A percentile compares a stretch with the other conserved stretches of the same genome.
Evolutionary conservation across 1,140 invertebrate genomes (phyloP).

Genomic region (Bombus difficillimus): DNA sequence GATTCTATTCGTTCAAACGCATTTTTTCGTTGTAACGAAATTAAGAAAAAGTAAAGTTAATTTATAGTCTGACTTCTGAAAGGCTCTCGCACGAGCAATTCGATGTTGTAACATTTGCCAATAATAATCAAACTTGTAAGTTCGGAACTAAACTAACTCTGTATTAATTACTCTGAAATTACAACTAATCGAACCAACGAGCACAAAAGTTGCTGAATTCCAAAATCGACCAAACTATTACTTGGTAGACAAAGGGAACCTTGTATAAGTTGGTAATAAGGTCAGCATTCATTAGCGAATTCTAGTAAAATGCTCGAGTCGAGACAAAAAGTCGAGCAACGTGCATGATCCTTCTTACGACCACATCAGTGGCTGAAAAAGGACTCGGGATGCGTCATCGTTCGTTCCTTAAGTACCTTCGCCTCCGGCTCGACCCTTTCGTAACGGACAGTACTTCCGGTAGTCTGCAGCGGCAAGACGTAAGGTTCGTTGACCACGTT

Average conservation of each 20-base stretch:
- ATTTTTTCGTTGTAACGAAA: too few species aligned
- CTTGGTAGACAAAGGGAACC: neutral
- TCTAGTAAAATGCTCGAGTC: neutral
- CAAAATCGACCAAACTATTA: neutral
- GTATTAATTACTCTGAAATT: neutral
- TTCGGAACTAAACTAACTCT: neutral
- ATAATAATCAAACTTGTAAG: neutral
- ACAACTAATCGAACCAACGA: neutral
- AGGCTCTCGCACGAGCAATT: neutral
- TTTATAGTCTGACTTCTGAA: neutral
- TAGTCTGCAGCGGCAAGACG: neutral
- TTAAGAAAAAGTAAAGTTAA: too few species aligned
- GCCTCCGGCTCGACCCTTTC: neutral
- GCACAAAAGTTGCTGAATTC: neutral
- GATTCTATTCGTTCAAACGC: too few species aligned
- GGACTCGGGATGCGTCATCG: neutral
- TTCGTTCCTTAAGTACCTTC: constrained; percentile 5
- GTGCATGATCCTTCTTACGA: neutral
- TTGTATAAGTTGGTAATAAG: neutral
- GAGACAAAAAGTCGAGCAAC: neutral
- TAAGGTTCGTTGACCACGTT: constrained; percentile 61
- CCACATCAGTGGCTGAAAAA: neutral
- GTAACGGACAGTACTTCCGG: neutral
- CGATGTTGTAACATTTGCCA: neutral
- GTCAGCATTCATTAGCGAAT: constrained; percentile 3